Evolutionary conservation across 35 echinoderm and acorn worm genomes (phyloP).

Genomic region (Eucidaris tribuloides): DNA sequence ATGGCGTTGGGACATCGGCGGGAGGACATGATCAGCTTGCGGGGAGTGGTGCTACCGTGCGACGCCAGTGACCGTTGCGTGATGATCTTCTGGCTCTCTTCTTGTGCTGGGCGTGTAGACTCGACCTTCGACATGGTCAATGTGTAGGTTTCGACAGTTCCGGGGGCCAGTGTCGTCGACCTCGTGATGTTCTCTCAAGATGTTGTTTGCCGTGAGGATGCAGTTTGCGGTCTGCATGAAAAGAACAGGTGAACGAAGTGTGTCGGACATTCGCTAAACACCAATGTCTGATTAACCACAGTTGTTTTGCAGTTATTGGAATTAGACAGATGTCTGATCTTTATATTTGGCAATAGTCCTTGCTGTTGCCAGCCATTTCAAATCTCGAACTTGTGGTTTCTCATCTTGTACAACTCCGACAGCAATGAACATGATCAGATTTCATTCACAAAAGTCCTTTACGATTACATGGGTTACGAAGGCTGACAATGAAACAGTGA

Average conservation of each 20-base stretch:
- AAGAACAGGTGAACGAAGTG: background rate
- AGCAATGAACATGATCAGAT: too few species aligned
- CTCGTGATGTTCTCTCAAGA: slow-evolving; percentile 67
- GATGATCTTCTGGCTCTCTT: background rate
- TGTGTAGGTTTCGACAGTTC: slow-evolving; percentile 67
- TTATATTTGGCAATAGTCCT: too few species aligned
- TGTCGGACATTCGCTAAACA: too few species aligned
- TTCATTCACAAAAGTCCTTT: too few species aligned
- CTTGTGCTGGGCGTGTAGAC: slow-evolving; percentile 64
- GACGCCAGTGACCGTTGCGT: background rate
- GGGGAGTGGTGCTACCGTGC: background rate
- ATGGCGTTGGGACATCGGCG: slow-evolving; percentile 36
- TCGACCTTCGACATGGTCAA: slow-evolving; percentile 26
- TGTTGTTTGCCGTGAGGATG: slow-evolving; percentile 74
- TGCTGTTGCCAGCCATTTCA: too few species aligned
- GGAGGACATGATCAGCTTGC: slow-evolving; percentile 68
- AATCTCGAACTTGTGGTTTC: too few species aligned
- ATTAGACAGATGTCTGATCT: too few species aligned
- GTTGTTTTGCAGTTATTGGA: too few species aligned
- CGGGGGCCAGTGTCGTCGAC: slow-evolving; percentile 59
- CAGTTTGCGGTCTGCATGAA: slow-evolving; percentile 65
- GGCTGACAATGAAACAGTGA: too few species aligned
- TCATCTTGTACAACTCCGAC: too few species aligned
- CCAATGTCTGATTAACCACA: too few species aligned
- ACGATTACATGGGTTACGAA: too few species aligned